Evolutionary conservation across 2,113 vertebrate species (phyloP), one percentile per base, ranked within the genome.

Genomic region (Gobius niger): DNA sequence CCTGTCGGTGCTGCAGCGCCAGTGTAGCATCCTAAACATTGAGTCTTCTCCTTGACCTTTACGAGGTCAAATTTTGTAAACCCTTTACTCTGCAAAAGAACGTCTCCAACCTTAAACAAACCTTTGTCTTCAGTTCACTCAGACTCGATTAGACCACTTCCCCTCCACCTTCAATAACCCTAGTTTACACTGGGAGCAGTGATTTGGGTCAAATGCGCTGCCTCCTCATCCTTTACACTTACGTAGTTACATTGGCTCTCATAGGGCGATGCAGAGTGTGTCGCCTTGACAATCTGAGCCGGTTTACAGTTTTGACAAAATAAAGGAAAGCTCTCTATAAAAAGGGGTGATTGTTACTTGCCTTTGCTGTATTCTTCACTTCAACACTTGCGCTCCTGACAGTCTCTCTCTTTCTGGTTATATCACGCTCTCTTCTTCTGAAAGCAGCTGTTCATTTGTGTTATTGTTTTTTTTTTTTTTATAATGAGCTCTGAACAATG

Each of bases 401-500:
- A 12, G 68, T 67, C n/a, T 83, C 16, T 63, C 53, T 85, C 64
- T 59, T 75, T 82, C 73, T 72, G 69, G 52, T 82, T 69, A 10
- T 76, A n/a, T 82, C 72, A 66, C 69, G 44, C 70, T 70, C 72
- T 91, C 84, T 91, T 88, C 88, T 94, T 93, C 94, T 89, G 87
- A 93, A 95, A 95, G 94, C 95, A 95, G 93, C 93, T 94, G 92
- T 95, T 90, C 75, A 41, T 75, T 66, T 53, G 7, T 47, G 87
- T 84, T 76, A 67, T 61, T 70, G 0, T 56, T 73, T 18, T 69
- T 88, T 77, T 80, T 90, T 87, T 92, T 85, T 83, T 93, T 77
- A 76, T 80, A 86, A 92, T 84, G 94, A 95, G 93, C 94, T 93
- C 94, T 93, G 95, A 96, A 95, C 94, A 95, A 95, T 90, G 92